Percentiles rank a stretch among this genome's conserved stretches.
These are phyloP conservation scores for Crocallis elinguaria DNA, from an alignment of 2,888 invertebrate species.

Conservation along the genomic window DNA sequence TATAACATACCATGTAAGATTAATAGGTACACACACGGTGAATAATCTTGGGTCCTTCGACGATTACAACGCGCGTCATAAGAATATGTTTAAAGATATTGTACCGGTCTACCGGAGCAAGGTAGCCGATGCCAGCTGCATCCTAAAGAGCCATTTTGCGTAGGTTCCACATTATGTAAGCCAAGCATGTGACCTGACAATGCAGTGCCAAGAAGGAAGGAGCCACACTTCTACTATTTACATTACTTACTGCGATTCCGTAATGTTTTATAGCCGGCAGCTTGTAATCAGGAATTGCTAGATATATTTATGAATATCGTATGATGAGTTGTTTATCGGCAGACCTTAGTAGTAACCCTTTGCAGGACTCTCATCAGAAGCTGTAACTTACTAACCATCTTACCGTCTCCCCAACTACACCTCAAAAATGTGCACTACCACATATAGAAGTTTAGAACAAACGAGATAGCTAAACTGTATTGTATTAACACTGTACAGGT, in stretches of 20 bases:
- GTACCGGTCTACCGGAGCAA: constrained; percentile 36
- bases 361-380: no score
- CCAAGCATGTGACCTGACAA: constrained; percentile 44
- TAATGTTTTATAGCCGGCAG: constrained; percentile 20
- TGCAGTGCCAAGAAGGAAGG: constrained; percentile 66
- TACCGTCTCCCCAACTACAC: no score
- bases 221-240: constrained; percentile 43
- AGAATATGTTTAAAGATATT: constrained; percentile 34
- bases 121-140: constrained; percentile 52
- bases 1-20: not conserved
- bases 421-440: not conserved
- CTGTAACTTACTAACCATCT: no score
- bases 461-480: no score
- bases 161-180: constrained; percentile 58
- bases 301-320: constrained; percentile 16
- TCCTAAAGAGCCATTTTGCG: constrained; percentile 50
- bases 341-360: not conserved
- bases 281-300: constrained; percentile 23
- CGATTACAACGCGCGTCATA: constrained; percentile 44
- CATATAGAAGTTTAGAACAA: not conserved
- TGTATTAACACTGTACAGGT: no score
- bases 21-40: not conserved
- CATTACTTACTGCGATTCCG: constrained; percentile 40
- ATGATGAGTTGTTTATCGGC: not conserved
- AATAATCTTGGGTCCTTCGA: constrained; percentile 37